A percentile compares a stretch with the other conserved stretches of the same genome.
These are phyloP conservation scores for Lasioglossum pauxillum DNA, from an alignment of 2,888 invertebrate genomes.

Conservation along the genomic window DNA sequence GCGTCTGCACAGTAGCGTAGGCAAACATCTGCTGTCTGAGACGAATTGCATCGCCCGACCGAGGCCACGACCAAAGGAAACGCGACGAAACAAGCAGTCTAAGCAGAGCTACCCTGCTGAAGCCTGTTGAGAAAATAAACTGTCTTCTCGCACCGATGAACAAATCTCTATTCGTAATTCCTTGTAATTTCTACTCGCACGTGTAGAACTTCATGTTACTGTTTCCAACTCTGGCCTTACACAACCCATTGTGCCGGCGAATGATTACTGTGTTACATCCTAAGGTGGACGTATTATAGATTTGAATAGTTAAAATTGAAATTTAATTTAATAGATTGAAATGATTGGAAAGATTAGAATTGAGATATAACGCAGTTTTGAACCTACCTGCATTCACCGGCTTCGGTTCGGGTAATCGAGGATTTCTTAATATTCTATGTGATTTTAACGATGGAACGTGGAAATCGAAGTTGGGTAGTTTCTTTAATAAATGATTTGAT, in stretches of 20 bases:
- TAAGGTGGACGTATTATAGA: no score
- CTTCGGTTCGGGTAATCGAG: no score
- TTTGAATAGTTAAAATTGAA: no score
- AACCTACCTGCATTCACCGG: no score
- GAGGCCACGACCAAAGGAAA: background rate
- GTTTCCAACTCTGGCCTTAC: background rate
- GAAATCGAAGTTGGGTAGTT: no score
- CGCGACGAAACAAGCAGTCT: background rate
- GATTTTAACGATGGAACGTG: no score
- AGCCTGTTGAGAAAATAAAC: background rate
- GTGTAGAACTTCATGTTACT: background rate
- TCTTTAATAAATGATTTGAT: no score
- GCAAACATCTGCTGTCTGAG: slow-evolving; percentile 22
- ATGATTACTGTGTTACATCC: no score
- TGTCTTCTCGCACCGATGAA: background rate
- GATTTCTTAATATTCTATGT: no score
- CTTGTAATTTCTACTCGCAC: background rate
- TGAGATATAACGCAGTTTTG: no score
- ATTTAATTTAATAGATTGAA: no score
- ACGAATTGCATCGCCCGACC: slow-evolving; percentile 5
- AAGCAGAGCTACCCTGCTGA: background rate
- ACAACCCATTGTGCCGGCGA: background rate
- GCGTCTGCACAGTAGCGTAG: background rate
- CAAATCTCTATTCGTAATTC: background rate
- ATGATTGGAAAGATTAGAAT: no score